Base-by-base conservation (phyloP, 1,140 invertebrate genomes). In the Vanessa atalanta region DNA sequence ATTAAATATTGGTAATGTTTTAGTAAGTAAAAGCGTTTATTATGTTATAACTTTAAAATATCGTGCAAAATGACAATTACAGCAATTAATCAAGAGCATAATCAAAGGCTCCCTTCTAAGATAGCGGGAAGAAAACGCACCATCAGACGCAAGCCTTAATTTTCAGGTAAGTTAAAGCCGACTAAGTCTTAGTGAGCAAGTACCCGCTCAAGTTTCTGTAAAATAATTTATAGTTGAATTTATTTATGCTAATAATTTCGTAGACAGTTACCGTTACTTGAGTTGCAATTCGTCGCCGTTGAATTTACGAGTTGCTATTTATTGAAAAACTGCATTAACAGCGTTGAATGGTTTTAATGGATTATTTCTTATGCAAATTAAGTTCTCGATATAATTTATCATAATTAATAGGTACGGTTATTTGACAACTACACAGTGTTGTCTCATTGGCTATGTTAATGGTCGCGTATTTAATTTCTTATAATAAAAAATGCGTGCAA, bases 171-270 rank as follows among this genome's bases (percentile, higher is more conserved):
- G 55, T 60, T n/a, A 53, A 53, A 20, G 11, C 55, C 55, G 55
- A 26, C 55, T 60, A 60, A 60, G 23, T 31, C 55, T 60, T 26
- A 26, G 8, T 60, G 55, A 60, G 23, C 20, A 60, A 60, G 55
- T 60, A 14, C 55, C 55, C 9, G 14, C 55, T 60, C 55, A 26
- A 60, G 55, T 60, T 26, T 13, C 55, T n/a, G 55, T 13, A 48
- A 67, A 67, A 53, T 67, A 53, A 67, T 67, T 53, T 53, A 53
- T 51, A 67, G 48, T 23, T 4, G 23, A 60, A 60, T 53, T n/a
- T 67, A 67, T 67, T 67, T 67, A 67, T 67, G 65, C 48, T 53
- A 67, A 67, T 67, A 51, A 51, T 31, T 37, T 51, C n/a, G 26
- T 9, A 51, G 65, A 55, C 31, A 16, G 48, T 53, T 67, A 37